These are phyloP conservation scores for Eurytoma californica DNA, from an alignment of 2,888 invertebrate genomes.

Conservation along the genomic window DNA sequence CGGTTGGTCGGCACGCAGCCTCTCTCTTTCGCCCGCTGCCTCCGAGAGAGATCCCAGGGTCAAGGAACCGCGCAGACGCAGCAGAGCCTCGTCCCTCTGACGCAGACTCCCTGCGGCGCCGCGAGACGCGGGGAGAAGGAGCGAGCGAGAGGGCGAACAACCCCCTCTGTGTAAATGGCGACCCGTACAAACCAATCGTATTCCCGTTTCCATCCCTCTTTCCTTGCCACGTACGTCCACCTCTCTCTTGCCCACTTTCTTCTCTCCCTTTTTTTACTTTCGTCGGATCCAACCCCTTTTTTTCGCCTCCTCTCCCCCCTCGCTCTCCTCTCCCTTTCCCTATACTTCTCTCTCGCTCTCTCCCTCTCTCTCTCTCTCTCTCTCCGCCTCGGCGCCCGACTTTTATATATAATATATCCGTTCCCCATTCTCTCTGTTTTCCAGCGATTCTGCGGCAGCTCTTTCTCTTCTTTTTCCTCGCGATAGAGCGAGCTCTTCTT, in stretches of 20 bases:
- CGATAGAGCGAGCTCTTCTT: constrained; percentile 48
- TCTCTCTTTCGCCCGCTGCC: constrained; percentile 25
- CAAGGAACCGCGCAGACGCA: constrained; percentile 59
- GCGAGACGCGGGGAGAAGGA: constrained; percentile 19
- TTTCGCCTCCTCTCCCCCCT: background rate
- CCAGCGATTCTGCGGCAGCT: constrained; percentile 19
- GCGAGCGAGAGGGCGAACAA: constrained; percentile 53
- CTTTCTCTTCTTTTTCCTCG: constrained; percentile 6
- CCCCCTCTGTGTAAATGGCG: constrained; percentile 72
- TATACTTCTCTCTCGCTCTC: background rate
- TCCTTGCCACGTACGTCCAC: constrained; percentile 46
- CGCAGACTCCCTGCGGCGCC: constrained; percentile 71
- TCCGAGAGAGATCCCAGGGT: constrained; percentile 42
- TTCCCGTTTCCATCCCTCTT: constrained; percentile 75
- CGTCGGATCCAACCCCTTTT: constrained; percentile 42
- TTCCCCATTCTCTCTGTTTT: constrained; percentile 19
- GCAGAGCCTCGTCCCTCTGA: constrained; percentile 64
- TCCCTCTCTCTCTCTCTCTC: constrained; percentile 16
- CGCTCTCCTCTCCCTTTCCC: background rate
- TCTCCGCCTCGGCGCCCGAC: background rate
- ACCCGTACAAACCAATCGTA: constrained; percentile 75
- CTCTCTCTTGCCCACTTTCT: constrained; percentile 48
- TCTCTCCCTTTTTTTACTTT: constrained; percentile 37
- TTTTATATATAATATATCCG: constrained; percentile 19
- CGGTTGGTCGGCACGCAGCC: constrained; percentile 66